Conservation (phyloP, 2,888 invertebrate genomes). For the Platycnemis pennipes region DNA sequence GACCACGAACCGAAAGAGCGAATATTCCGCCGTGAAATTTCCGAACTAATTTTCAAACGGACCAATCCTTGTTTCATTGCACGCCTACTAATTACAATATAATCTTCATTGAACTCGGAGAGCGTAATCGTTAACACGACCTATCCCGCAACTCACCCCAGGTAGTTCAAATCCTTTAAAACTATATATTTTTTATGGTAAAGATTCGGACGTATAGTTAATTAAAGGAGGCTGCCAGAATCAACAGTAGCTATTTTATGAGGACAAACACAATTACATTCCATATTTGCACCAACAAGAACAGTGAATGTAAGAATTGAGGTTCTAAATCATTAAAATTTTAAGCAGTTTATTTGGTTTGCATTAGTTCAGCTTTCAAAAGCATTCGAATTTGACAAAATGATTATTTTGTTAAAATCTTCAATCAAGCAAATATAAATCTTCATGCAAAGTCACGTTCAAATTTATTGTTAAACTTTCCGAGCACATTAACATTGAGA, state of each 20-base stretch:
- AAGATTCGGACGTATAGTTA: not conserved
- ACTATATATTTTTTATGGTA: not conserved
- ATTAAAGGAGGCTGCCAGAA: not conserved
- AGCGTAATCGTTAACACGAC: not conserved
- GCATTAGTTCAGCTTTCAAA: not conserved
- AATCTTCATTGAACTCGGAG: not conserved
- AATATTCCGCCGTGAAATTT: not conserved
- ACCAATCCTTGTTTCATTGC: not conserved
- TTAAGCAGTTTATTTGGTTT: not conserved
- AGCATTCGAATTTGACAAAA: not conserved
- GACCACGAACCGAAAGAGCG: not conserved
- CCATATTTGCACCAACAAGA: not conserved
- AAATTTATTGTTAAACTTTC: not conserved
- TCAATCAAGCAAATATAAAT: not conserved
- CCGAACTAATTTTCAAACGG: not conserved
- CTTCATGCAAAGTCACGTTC: not conserved
- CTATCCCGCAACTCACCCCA: not conserved
- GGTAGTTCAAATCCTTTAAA: not conserved
- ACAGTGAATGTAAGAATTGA: not conserved
- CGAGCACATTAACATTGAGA: not conserved
- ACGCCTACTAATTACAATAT: not conserved
- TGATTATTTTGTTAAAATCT: not conserved
- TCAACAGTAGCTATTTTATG: not conserved
- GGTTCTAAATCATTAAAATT: not conserved
- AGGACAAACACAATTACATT: not conserved